phyloP scores from a whole-genome alignment of 2,113 vertebrate species.

The Choloepus hoffmanni region DNA sequence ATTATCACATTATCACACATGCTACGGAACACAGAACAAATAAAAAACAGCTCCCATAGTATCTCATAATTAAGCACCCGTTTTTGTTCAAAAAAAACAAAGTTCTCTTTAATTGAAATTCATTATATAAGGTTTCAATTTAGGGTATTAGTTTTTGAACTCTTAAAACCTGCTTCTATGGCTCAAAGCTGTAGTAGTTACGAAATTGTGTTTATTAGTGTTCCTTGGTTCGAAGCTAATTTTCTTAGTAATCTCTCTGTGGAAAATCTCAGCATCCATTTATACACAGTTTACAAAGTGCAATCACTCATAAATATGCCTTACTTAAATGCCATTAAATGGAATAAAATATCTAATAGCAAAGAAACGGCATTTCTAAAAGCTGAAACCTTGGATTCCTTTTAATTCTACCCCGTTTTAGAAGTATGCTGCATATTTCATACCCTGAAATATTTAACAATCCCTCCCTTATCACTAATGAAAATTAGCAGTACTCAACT shows the following conservation, averaged over 20 bases:
- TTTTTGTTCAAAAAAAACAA: neutral
- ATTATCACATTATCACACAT: neutral
- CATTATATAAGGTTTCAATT: neutral
- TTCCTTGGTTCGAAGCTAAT: slow-evolving; percentile 37
- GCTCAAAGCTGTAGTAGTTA: neutral
- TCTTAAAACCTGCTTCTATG: neutral
- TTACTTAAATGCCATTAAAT: slow-evolving; percentile 43
- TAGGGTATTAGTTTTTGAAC: neutral
- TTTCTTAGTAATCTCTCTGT: slow-evolving; percentile 32
- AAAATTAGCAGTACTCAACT: neutral
- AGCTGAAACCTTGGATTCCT: neutral
- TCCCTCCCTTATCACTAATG: neutral
- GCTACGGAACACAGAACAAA: neutral
- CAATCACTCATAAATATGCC: slow-evolving; percentile 43
- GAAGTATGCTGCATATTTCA: neutral
- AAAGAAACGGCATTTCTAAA: slow-evolving; percentile 62
- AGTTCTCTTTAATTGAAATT: slow-evolving; percentile 34
- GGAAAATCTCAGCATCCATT: slow-evolving; percentile 39
- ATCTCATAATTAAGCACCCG: neutral
- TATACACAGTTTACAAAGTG: slow-evolving; percentile 35
- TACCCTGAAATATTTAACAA: neutral
- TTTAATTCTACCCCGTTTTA: slow-evolving; percentile 52
- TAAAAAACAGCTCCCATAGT: neutral
- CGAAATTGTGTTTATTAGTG: neutral
- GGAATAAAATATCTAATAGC: slow-evolving; percentile 45